A percentile compares a stretch with the other conserved stretches of the same genome.
These are phyloP conservation scores for Pitangus sulphuratus DNA, from an alignment of 2,797 vertebrate genomes.

Conservation along the genomic window DNA sequence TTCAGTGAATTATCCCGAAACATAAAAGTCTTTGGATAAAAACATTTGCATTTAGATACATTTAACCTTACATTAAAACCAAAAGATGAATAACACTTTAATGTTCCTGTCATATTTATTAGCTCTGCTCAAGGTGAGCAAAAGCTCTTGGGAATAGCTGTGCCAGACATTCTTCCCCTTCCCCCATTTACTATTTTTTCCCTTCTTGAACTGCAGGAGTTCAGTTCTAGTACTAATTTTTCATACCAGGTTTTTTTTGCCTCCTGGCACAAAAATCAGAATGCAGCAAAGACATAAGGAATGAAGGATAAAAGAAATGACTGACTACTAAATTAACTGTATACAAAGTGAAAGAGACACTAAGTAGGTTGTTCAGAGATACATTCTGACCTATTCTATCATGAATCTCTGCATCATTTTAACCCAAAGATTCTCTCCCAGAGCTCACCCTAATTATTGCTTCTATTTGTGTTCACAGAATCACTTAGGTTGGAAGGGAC, in stretches of 20 bases:
- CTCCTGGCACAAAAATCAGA: constrained; percentile 34
- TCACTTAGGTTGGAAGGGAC: not conserved
- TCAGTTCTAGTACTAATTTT: constrained; percentile 1
- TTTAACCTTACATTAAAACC: constrained; percentile 60
- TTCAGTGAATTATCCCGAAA: constrained; percentile 35
- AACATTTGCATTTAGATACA: constrained; percentile 58
- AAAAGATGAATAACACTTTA: constrained; percentile 59
- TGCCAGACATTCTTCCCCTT: not conserved
- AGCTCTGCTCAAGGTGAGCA: constrained; percentile 29
- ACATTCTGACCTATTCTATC: not conserved
- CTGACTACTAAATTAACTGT: constrained; percentile 53
- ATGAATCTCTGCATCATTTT: not conserved
- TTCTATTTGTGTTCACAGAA: not conserved
- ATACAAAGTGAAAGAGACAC: not conserved
- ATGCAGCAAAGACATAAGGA: constrained; percentile 57
- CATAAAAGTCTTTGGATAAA: constrained; percentile 42
- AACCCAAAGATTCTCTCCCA: not conserved
- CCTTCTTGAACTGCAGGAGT: not conserved
- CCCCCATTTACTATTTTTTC: not conserved
- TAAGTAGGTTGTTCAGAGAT: not conserved
- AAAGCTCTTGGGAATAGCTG: constrained; percentile 17
- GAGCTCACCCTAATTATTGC: not conserved
- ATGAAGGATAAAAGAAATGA: constrained; percentile 63
- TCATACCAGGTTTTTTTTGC: not conserved
- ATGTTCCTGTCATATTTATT: constrained; percentile 38